These are phyloP conservation scores for Octonoba sinensis DNA, from an alignment of 2,888 invertebrate species.

Conservation along the genomic window DNA sequence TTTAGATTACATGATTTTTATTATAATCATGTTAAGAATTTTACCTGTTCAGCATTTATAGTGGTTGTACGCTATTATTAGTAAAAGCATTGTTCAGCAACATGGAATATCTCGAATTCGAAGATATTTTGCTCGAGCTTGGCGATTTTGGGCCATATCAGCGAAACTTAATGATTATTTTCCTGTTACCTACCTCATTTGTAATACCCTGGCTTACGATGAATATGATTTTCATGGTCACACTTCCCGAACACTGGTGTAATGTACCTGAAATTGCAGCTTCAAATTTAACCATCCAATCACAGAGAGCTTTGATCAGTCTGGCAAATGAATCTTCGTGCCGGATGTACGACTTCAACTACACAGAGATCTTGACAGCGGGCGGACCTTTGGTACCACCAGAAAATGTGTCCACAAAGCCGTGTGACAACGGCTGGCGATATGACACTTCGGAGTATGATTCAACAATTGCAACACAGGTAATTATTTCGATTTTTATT, in stretches of 20 bases:
- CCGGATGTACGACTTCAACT: slow-evolving; percentile 84
- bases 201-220: slow-evolving; percentile 80
- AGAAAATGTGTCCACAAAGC: slow-evolving; percentile 73
- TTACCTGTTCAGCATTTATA: no score
- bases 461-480: slow-evolving; percentile 83
- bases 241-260: slow-evolving; percentile 80
- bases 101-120: slow-evolving; percentile 64
- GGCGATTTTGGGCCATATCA: slow-evolving; percentile 93
- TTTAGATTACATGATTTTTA: no score
- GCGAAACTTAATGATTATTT: slow-evolving; percentile 81
- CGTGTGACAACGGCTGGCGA: slow-evolving; percentile 81
- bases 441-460: slow-evolving; percentile 80
- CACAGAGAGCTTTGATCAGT: slow-evolving; percentile 73
- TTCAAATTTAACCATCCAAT: slow-evolving; percentile 73
- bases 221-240: slow-evolving; percentile 62
- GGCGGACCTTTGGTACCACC: not conserved
- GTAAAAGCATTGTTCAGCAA: no score
- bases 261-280: slow-evolving; percentile 77
- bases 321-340: slow-evolving; percentile 69
- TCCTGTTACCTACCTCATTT: slow-evolving; percentile 89
- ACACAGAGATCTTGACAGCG: slow-evolving; percentile 70
- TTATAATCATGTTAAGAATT: no score
- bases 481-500: slow-evolving; percentile 69
- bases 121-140: slow-evolving; percentile 77
- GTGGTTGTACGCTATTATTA: no score